Conservation (phyloP, 1,140 invertebrate genomes). For the Bombyx mori region DNA sequence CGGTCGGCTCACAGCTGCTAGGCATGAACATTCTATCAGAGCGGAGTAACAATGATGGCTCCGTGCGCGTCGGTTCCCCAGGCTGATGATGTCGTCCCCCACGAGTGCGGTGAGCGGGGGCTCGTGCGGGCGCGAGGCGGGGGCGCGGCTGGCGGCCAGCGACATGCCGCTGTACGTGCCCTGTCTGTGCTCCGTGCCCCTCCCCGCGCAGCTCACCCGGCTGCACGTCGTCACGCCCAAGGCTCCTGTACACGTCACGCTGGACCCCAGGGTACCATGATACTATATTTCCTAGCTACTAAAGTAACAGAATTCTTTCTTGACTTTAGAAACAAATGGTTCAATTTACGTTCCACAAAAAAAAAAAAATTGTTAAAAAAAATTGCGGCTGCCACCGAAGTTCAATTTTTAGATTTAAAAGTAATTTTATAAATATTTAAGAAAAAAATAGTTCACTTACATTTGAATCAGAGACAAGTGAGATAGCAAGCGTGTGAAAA, state of each 20-base stretch:
- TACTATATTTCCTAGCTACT: neutral
- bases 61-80: slow-evolving; percentile 17
- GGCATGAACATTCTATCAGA: no score
- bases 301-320: no score
- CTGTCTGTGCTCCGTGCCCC: slow-evolving; percentile 84
- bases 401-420: no score
- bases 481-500: no score
- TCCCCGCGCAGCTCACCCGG: slow-evolving; percentile 90
- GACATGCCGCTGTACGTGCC: slow-evolving; percentile 94
- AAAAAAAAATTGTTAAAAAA: no score
- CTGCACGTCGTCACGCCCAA: slow-evolving; percentile 94
- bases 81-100: slow-evolving; percentile 93
- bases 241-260: slow-evolving; percentile 89
- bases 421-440: no score
- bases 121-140: slow-evolving; percentile 66
- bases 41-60: neutral
- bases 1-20: no score
- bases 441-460: no score
- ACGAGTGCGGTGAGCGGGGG: slow-evolving; percentile 77
- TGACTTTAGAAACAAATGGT: no score
- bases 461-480: no score
- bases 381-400: no score
- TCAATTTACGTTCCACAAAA: no score
- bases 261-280: slow-evolving; percentile 81
- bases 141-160: slow-evolving; percentile 67